Evolutionary conservation across 2,113 vertebrate species (phyloP).

Genomic region (Pseudopipra pipra): DNA sequence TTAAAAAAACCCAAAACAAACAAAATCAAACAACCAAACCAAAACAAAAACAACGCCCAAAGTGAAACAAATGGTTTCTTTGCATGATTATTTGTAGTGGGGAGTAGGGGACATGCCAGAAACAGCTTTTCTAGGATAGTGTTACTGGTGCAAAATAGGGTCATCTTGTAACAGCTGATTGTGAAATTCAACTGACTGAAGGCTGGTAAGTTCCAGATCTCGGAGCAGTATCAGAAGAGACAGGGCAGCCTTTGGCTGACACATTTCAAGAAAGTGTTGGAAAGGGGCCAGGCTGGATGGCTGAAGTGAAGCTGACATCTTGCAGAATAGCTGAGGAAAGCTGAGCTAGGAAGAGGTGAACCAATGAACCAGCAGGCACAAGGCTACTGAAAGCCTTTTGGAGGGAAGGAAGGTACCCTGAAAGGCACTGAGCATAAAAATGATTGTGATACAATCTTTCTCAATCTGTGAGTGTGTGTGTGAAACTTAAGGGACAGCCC

Average conservation of each 20-base stretch:
- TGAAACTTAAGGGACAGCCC: neutral
- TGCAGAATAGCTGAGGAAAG: neutral
- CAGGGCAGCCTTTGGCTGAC: neutral
- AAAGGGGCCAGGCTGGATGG: neutral
- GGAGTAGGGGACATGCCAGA: neutral
- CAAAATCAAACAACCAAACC: too few species aligned
- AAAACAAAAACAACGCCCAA: too few species aligned
- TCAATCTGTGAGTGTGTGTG: fast-evolving
- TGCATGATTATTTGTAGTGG: neutral
- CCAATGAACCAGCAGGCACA: fast-evolving
- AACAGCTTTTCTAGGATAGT: neutral
- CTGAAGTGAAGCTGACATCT: neutral
- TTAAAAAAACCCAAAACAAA: neutral
- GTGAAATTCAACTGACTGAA: neutral
- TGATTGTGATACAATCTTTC: neutral
- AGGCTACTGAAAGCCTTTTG: neutral
- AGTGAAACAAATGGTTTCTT: neutral
- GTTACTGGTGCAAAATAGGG: neutral
- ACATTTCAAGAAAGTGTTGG: neutral
- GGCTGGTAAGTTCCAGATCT: neutral
- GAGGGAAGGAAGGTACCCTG: neutral
- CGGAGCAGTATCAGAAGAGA: neutral
- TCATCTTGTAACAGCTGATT: neutral
- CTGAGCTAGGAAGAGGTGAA: neutral
- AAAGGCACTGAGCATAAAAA: neutral